Evolutionary conservation across 2,113 vertebrate genomes (phyloP).

Genomic region (Butastur rufipennis): DNA sequence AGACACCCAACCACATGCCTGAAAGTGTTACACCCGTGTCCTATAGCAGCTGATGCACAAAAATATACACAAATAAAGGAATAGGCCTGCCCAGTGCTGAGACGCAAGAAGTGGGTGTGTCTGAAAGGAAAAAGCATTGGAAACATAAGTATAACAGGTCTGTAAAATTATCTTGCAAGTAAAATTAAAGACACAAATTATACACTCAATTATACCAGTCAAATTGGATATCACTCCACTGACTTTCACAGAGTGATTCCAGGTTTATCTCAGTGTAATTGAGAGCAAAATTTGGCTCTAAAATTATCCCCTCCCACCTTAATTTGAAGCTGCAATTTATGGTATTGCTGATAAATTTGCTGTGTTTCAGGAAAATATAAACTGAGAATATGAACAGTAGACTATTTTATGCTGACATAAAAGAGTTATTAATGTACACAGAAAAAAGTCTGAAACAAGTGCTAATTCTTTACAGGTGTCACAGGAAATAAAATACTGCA

Average conservation of each 20-base stretch:
- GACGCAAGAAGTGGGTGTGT: conserved; percentile 34
- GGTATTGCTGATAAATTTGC: not conserved
- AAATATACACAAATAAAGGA: conserved; percentile 53
- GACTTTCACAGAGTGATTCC: not conserved
- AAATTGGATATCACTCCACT: not conserved
- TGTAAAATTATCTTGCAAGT: conserved; percentile 10
- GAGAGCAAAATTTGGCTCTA: conserved; percentile 14
- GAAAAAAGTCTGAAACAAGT: not conserved
- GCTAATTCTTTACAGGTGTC: not conserved
- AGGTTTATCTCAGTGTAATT: not conserved
- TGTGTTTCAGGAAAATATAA: not conserved
- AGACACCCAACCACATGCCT: conserved; percentile 41
- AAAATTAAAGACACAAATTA: conserved; percentile 27
- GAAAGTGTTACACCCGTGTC: conserved; percentile 41
- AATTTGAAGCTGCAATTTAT: not conserved
- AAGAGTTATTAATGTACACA: not conserved
- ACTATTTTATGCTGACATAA: not conserved
- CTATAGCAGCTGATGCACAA: conserved; percentile 46
- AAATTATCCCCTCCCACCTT: not conserved
- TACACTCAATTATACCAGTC: not conserved
- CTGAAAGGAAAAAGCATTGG: conserved; percentile 61
- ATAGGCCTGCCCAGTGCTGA: conserved; percentile 50
- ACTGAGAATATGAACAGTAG: not conserved
- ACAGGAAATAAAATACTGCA: not conserved
- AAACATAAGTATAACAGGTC: conserved; percentile 37